Evolutionary conservation across 1,140 invertebrate genomes (phyloP).

Genomic region (Drosophila sucinea): DNA sequence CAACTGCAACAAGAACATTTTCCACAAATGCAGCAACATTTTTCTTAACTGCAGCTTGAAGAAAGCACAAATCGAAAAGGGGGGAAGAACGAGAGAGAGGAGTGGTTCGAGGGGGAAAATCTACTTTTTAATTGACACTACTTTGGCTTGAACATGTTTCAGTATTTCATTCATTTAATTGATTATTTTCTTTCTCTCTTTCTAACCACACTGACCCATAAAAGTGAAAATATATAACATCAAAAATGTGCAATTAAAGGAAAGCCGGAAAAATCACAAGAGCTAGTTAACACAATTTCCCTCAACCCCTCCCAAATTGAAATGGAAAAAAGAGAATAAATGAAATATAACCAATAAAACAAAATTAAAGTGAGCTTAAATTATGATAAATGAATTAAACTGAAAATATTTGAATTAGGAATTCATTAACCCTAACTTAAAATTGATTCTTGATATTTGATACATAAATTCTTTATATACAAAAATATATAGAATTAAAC

Average conservation of each 20-base stretch:
- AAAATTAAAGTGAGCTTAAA: too few relatives aligned
- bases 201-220: constrained; percentile 38
- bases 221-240: constrained; percentile 32
- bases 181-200: constrained; percentile 31
- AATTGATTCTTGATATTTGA: too few relatives aligned
- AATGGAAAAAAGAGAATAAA: too few relatives aligned
- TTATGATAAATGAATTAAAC: too few relatives aligned
- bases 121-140: constrained; percentile 22
- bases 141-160: constrained; percentile 28
- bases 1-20: constrained; percentile 40
- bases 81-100: not conserved
- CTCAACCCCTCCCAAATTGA: too few relatives aligned
- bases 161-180: constrained; percentile 46
- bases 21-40: constrained; percentile 10
- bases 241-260: not conserved
- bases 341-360: too few relatives aligned
- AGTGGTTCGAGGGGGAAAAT: not conserved
- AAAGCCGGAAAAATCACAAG: not conserved
- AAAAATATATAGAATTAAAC: too few relatives aligned
- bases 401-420: too few relatives aligned
- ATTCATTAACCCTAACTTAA: too few relatives aligned
- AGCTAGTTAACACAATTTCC: not conserved
- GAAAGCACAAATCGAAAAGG: not conserved
- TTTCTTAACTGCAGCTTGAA: constrained; percentile 24
- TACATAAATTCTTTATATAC: too few relatives aligned